Percentiles rank a stretch among this genome's conserved stretches.
phyloP scores from a whole-genome alignment of 2,888 invertebrate genomes.

The Acanthoscelides obtectus region DNA sequence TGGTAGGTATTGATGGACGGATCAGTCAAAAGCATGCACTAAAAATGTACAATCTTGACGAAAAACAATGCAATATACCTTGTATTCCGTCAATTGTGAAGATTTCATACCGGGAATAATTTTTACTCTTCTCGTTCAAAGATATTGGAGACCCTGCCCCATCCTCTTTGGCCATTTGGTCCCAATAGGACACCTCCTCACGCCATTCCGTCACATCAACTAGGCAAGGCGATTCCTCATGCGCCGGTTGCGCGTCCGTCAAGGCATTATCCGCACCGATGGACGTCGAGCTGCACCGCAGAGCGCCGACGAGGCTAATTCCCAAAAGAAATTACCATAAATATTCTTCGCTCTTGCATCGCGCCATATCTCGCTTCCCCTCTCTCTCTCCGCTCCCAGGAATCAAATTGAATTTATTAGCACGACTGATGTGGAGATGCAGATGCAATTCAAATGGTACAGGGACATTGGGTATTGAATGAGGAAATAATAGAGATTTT shows the following conservation, averaged over 20 bases:
- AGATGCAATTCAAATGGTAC: neutral
- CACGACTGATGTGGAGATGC: neutral
- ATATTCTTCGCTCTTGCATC: conserved; percentile 2
- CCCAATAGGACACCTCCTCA: neutral
- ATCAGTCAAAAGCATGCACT: too few species aligned
- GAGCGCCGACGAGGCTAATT: conserved; percentile 3
- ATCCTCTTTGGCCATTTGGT: too few species aligned
- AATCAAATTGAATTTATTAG: neutral
- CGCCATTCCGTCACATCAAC: conserved; percentile 27
- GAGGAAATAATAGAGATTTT: too few species aligned
- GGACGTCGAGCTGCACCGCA: neutral
- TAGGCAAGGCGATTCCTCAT: conserved; percentile 43
- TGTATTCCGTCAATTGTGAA: too few species aligned
- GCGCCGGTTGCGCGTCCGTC: conserved; percentile 23
- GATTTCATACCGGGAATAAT: too few species aligned
- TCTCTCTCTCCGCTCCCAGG: neutral
- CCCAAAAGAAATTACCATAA: conserved; percentile 8
- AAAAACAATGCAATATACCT: too few species aligned
- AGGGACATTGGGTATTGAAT: neutral
- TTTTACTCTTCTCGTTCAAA: too few species aligned
- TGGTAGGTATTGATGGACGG: too few species aligned
- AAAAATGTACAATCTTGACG: too few species aligned
- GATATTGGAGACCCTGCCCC: too few species aligned
- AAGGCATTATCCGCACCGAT: neutral
- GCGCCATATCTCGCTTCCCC: neutral